phyloP scores from a whole-genome alignment of 2,888 invertebrate species.

The Drosophila eohydei region DNA sequence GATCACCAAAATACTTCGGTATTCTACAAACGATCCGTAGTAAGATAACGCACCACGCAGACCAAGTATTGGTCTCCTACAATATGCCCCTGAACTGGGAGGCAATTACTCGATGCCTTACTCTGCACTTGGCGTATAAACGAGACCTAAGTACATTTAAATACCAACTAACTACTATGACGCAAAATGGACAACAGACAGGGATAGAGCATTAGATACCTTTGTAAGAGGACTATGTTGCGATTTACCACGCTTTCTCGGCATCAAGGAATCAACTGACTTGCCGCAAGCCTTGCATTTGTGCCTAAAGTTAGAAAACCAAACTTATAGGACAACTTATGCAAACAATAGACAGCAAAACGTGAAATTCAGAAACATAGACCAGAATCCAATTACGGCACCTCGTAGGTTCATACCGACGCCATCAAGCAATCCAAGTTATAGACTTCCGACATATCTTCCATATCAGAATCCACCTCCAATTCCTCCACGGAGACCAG shows the following conservation, averaged over 20 bases:
- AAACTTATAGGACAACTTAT: background rate
- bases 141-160: too few species aligned
- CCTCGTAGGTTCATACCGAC: background rate
- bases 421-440: background rate
- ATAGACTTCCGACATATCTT: background rate
- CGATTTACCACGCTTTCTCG: background rate
- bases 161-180: background rate
- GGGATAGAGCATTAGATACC: background rate
- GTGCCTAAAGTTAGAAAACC: background rate
- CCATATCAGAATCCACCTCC: background rate
- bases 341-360: background rate
- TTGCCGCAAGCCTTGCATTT: background rate
- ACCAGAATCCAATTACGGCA: background rate
- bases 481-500: background rate
- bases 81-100: too few species aligned
- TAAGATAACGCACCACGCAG: too few species aligned
- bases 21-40: background rate
- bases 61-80: too few species aligned
- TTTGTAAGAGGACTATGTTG: background rate
- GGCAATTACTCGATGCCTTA: too few species aligned
- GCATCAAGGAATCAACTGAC: background rate
- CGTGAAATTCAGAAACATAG: background rate
- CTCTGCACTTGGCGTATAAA: too few species aligned
- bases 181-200: background rate
- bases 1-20: background rate